Evolutionary conservation across 2,888 invertebrate genomes (phyloP), one percentile per base, ranked within the genome.

Genomic region (Caenorhabditis virilis): DNA sequence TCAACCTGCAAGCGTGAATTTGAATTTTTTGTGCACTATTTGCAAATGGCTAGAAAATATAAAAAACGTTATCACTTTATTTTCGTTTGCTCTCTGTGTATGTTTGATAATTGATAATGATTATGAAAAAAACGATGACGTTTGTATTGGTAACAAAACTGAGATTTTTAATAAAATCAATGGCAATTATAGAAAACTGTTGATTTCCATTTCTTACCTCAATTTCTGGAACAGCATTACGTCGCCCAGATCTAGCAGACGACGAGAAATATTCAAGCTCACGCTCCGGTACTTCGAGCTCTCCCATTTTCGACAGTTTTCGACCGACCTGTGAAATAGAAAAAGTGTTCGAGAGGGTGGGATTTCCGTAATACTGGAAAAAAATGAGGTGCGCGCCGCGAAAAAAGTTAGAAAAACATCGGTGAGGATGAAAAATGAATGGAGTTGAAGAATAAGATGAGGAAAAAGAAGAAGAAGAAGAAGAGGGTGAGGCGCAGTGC

Each of bases 151-250:
- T 4, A 36, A 16, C n/a, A 5, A 36, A 20, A 20, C 20, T 6
- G 22, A 39, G 20, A 20, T 5, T 20, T 20, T 42, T 39, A 20
- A 18, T 6, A 2, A 20, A 39, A 18, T 18, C 16, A 39, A 39
- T n/a, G n/a, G n/a, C n/a, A n/a, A n/a, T n/a, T n/a, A n/a, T n/a
- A n/a, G n/a, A n/a, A n/a, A n/a, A n/a, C n/a, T n/a, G n/a, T n/a
- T n/a, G n/a, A n/a, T n/a, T n/a, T n/a, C n/a, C n/a, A 9, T 20
- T 11, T 27, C 62, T 27, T 39, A 74, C 71, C 47, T 74, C 71
- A 26, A 74, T 66, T 41, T 67, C 69, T 30, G 74, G 74, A 15
- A 74, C 60, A 2, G 74, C 74, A 25, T 74, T 74, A 18, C 74
- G 66, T 20, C 74, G 60, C 27, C 74, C 74, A 36, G 60, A 35